Evolutionary conservation across 2,113 vertebrate genomes (phyloP).

Genomic region (Galemys pyrenaicus): DNA sequence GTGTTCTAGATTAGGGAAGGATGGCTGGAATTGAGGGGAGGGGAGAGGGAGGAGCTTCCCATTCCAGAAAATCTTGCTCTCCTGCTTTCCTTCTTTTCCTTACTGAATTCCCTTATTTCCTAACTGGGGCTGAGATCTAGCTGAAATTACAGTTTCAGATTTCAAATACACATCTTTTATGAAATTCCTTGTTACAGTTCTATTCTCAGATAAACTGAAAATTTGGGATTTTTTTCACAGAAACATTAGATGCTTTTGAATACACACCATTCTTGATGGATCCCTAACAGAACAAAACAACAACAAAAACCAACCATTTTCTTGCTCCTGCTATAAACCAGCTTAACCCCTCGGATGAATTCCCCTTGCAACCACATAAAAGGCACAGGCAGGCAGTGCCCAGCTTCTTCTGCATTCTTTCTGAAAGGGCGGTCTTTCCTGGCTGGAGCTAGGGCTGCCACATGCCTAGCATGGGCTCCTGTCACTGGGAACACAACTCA

Average conservation of each 20-base stretch:
- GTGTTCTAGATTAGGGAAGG: not conserved
- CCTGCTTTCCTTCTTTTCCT: not conserved
- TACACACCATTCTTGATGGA: not conserved
- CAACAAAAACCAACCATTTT: not conserved
- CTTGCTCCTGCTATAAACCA: not conserved
- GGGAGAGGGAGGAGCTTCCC: accelerated
- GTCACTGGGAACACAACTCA: not conserved
- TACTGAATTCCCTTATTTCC: not conserved
- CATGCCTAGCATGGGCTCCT: not conserved
- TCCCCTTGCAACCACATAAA: not conserved
- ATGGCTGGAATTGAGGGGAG: accelerated
- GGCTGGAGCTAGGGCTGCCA: not conserved
- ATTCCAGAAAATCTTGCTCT: not conserved
- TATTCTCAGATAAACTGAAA: not conserved
- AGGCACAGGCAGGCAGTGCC: not conserved
- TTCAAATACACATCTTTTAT: not conserved
- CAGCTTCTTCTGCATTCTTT: not conserved
- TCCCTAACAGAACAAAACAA: not conserved
- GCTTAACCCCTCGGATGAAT: not conserved
- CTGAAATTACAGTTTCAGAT: not conserved
- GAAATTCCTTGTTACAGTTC: not conserved
- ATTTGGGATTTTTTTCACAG: not conserved
- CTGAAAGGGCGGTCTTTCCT: not conserved
- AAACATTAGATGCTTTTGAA: not conserved
- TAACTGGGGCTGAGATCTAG: not conserved